Base-by-base conservation (phyloP, 2,888 invertebrate genomes). In the Neria commutata region DNA sequence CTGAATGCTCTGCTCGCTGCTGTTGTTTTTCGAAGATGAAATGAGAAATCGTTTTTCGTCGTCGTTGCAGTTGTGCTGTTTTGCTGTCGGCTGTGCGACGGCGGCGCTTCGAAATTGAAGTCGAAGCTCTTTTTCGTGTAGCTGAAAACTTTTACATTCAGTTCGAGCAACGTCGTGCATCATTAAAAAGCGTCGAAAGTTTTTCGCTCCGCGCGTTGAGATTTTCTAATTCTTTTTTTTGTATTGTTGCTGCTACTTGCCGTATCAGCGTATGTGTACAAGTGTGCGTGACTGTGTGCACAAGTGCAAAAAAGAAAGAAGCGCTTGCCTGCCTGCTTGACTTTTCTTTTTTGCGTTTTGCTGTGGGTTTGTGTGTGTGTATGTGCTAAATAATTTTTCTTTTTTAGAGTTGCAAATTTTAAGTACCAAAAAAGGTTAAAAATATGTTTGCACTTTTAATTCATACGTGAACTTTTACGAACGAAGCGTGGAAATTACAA, bases 131-230 rank as follows among this genome's bases (percentile, higher is more conserved):
- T 64, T 64, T n/a, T n/a, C n/a, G 64, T 66, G 59, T 54, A 59
- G 65, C 65, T 56, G 64, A 57, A 66, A 68, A 69, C 65, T 67
- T 69, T 69, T 66, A 64, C 70, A n/a, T n/a, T n/a, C n/a, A 71
- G 71, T 71, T 68, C 64, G 64, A 67, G 68, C 62, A 66, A 65
- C 69, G 72, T 68, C 72, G 71, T 69, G 72, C 69, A 69, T 70
- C 68, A 69, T 69, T 71, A 42, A 67, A 72, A 72, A 71, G 69
- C 71, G 70, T 72, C 65, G 62, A 63, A 67, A 72, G 74, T 72
- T 73, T 69, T 74, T 71, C 68, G 75, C 75, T 75, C 73, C 76
- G 75, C 71, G 75, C 76, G 58, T 68, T 69, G 71, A 66, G 65
- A 71, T 74, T 74, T 68, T 67, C 68, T 73, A 70, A 37, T 37